Evolutionary conservation across 1,140 invertebrate species (phyloP), one percentile per base, ranked within the genome.

Genomic region (Gryllus bimaculatus): DNA sequence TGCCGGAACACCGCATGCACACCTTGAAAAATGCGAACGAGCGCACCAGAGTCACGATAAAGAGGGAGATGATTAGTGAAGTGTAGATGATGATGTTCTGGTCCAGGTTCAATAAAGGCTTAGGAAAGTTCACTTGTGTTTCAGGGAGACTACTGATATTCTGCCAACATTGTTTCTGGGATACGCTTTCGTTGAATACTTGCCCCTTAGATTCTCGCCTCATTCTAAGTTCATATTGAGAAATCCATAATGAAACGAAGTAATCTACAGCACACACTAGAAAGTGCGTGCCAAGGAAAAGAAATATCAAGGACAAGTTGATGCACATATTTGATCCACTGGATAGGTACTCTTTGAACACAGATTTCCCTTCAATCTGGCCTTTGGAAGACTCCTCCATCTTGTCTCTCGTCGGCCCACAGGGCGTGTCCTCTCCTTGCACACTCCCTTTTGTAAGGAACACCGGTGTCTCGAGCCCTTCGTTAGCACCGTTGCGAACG

Each of bases 11-110:
- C 8, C 85, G 84, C 85, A 93, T 90, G 49, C 90, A 90, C 3
- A 92, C 82, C 39, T 88, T 87, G 83, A 93, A 94, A 82, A 93
- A 94, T 0, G 83, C 81, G 73, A 89, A 82, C 0, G 89, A 89
- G 80, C 89, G 85, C 0, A 82, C 83, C 1, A 90, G 85, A 0
- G 85, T 88, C 8, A 88, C 80, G 0, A 87, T 6, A 48, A 90
- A 88, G 47, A 90, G 83, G 0, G 85, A 81, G 0, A 85, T 26
- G 4, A 90, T 84, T 2, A 66, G 54, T 13, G 10, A 10, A 0
- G 54, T 13, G 18, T 66, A 66, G 10, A 66, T 10, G 54, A 66
- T 66, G 26, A 39, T 39, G 26, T 39, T 39, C 26, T 39, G 26
- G 5, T 39, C 26, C 26, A 39, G 26, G 26, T 5, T 39, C 26